phyloP scores from a whole-genome alignment of 2,888 invertebrate species.

The Tipula lateralis region DNA sequence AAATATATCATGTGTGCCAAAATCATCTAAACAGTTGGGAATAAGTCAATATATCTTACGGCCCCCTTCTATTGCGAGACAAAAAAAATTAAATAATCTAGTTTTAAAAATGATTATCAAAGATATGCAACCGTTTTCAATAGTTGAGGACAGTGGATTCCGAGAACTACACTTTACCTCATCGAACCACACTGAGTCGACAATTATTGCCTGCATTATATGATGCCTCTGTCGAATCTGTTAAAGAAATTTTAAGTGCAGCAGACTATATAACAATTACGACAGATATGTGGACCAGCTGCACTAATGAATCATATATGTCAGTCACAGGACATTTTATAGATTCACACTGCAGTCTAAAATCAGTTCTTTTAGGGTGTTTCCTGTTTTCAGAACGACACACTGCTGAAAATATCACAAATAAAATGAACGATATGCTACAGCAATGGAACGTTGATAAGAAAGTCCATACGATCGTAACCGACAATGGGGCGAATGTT shows the following conservation, averaged over 20 bases:
- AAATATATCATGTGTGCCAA: no score
- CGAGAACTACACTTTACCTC: constrained; percentile 38
- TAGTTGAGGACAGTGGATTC: constrained; percentile 35
- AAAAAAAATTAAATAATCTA: no score
- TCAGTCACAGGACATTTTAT: background rate
- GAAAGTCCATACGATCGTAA: constrained; percentile 33
- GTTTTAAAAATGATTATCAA: constrained; percentile 32
- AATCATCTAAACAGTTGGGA: background rate
- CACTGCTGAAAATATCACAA: background rate
- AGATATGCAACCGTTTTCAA: constrained; percentile 34
- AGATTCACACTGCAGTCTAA: background rate
- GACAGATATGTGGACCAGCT: no score
- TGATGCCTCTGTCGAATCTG: background rate
- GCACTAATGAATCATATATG: background rate
- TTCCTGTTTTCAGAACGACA: no score
- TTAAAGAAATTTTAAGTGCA: no score
- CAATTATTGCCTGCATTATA: no score
- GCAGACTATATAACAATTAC: no score
- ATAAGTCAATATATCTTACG: background rate
- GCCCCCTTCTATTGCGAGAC: background rate
- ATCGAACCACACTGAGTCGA: constrained; percentile 38
- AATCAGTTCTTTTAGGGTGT: background rate
- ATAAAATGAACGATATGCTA: background rate
- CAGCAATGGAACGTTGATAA: no score
- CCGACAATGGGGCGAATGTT: constrained; percentile 37